These are phyloP conservation scores for Prionace glauca DNA, from an alignment of 2,797 vertebrate genomes.

Conservation along the genomic window DNA sequence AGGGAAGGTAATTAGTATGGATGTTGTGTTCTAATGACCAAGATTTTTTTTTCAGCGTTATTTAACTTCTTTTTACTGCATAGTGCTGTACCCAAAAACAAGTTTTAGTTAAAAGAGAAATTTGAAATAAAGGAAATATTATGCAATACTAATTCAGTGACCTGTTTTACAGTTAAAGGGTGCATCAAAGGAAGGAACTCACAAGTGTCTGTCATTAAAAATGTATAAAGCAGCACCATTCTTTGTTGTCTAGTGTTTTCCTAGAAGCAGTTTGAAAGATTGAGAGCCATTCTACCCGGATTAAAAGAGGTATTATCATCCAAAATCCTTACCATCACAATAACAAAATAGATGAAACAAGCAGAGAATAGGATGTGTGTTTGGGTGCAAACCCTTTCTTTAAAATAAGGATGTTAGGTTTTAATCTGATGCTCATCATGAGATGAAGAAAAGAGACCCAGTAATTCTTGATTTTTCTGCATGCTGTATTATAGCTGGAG, in stretches of 20 bases:
- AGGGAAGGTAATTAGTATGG: not conserved
- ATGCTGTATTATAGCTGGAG: not conserved
- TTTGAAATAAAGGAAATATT: not conserved
- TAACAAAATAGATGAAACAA: not conserved
- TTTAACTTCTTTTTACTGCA: not conserved
- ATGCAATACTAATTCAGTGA: not conserved
- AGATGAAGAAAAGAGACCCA: not conserved
- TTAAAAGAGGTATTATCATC: not conserved
- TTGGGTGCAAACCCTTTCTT: not conserved
- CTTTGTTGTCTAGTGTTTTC: not conserved
- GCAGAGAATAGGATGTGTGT: not conserved
- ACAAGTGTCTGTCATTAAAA: not conserved
- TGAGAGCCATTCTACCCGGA: not conserved
- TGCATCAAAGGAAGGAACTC: not conserved
- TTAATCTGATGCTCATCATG: not conserved
- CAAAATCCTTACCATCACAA: not conserved
- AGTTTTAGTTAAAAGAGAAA: not conserved
- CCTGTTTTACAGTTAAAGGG: not conserved
- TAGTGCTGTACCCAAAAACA: not conserved
- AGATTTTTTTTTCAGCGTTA: not conserved
- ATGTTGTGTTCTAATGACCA: not conserved
- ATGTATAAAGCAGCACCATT: not conserved
- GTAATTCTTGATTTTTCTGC: not conserved
- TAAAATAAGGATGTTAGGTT: not conserved
- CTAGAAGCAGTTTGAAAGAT: not conserved